Conservation (phyloP, 2,797 vertebrate genomes). For the Podargus strigoides region DNA sequence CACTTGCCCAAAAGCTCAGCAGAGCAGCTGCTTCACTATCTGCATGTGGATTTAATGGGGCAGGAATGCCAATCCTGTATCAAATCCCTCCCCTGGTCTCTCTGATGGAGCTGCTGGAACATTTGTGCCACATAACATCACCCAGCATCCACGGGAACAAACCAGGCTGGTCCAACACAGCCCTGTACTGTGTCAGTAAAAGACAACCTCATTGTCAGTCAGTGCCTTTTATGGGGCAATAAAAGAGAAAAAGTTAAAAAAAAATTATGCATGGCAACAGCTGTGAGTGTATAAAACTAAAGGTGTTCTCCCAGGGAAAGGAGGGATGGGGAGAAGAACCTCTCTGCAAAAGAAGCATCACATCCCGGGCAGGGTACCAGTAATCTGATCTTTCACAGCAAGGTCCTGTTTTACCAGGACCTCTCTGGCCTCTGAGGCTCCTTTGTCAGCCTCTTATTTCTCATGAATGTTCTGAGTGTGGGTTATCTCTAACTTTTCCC, state of each 20-base stretch:
- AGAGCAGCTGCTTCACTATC: background rate
- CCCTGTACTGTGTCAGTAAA: background rate
- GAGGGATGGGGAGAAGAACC: background rate
- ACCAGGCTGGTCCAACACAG: background rate
- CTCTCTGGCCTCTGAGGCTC: background rate
- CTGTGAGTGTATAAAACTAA: background rate
- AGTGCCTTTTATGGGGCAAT: background rate
- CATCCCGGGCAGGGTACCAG: background rate
- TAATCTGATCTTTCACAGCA: background rate
- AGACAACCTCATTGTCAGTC: background rate
- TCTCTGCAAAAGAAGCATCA: background rate
- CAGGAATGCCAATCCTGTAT: background rate
- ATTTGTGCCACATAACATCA: background rate
- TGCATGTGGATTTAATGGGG: background rate
- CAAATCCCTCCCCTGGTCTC: background rate
- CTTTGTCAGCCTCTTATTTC: background rate
- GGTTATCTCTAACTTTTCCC: background rate
- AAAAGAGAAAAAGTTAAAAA: background rate
- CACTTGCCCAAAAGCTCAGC: background rate
- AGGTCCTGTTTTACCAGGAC: background rate
- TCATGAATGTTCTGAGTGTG: background rate
- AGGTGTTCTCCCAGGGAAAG: background rate
- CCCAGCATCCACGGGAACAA: background rate
- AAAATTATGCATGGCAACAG: background rate
- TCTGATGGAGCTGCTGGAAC: background rate